Conservation (phyloP, 2,888 invertebrate genomes). For the Muscina levida region DNA sequence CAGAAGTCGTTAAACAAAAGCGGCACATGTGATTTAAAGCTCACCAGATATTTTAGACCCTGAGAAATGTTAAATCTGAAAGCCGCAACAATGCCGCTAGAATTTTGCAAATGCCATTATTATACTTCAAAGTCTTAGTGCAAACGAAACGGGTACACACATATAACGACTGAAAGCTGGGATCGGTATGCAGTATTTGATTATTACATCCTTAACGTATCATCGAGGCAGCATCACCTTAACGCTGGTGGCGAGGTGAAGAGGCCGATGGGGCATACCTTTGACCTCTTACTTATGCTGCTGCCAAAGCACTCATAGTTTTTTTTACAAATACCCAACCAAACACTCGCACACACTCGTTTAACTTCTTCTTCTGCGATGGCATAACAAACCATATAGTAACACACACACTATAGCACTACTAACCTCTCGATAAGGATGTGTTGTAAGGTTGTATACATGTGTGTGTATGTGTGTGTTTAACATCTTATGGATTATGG, state of each 20-base stretch:
- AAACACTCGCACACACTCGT: constrained; percentile 30
- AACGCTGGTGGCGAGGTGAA: constrained; percentile 13
- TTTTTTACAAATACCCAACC: neutral
- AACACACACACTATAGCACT: too few relatives aligned
- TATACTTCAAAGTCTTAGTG: too few relatives aligned
- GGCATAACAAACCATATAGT: too few relatives aligned
- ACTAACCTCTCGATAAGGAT: neutral
- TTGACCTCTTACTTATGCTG: constrained; percentile 56
- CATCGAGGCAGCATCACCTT: neutral
- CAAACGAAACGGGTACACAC: neutral
- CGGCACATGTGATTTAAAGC: too few relatives aligned
- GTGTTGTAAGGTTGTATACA: neutral
- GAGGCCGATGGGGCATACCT: constrained; percentile 9
- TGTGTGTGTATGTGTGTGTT: constrained; percentile 21
- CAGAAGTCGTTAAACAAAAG: too few relatives aligned
- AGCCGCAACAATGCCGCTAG: too few relatives aligned
- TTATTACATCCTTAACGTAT: too few relatives aligned
- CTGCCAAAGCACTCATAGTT: constrained; percentile 45
- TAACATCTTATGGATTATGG: constrained; percentile 32
- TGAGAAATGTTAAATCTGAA: too few relatives aligned
- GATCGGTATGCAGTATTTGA: too few relatives aligned
- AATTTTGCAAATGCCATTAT: too few relatives aligned
- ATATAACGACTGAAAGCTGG: neutral
- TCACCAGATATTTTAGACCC: too few relatives aligned
- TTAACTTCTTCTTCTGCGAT: neutral